Conservation (phyloP, 2,797 vertebrate genomes). For the Leucoraja ocellata region DNA sequence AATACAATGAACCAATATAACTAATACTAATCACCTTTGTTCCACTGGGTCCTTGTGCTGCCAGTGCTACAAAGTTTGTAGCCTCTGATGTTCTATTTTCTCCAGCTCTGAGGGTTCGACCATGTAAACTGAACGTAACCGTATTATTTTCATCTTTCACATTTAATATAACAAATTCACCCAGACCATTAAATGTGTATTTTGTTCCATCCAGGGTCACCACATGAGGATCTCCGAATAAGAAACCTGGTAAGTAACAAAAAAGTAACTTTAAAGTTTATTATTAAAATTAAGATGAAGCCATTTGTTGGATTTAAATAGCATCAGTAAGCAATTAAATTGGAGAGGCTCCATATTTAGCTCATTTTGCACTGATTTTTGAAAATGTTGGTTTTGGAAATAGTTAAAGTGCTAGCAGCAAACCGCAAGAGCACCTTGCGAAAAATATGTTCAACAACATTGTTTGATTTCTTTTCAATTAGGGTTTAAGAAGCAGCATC, state of each 20-base stretch:
- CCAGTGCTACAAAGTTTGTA: slow-evolving; percentile 26
- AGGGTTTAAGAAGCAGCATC: neutral
- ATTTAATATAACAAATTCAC: too few relatives aligned
- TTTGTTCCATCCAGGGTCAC: too few relatives aligned
- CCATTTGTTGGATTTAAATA: neutral
- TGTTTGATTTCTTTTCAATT: neutral
- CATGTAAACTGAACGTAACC: too few relatives aligned
- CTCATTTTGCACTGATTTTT: neutral
- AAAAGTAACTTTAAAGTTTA: too few relatives aligned
- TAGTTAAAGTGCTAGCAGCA: neutral
- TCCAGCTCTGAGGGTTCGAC: too few relatives aligned
- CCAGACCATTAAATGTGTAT: too few relatives aligned
- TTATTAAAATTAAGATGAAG: neutral
- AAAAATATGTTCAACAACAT: neutral
- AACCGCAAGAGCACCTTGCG: neutral
- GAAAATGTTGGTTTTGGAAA: neutral
- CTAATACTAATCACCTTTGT: slow-evolving; percentile 25
- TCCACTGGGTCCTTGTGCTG: slow-evolving; percentile 19
- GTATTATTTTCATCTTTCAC: too few relatives aligned
- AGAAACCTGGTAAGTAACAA: too few relatives aligned
- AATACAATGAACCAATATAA: neutral
- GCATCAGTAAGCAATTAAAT: neutral
- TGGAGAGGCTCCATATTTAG: neutral
- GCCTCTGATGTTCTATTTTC: slow-evolving; percentile 31
- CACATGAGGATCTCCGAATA: too few relatives aligned